These are phyloP conservation scores for Drosophila borealis DNA, from an alignment of 2,888 invertebrate species.

Conservation along the genomic window DNA sequence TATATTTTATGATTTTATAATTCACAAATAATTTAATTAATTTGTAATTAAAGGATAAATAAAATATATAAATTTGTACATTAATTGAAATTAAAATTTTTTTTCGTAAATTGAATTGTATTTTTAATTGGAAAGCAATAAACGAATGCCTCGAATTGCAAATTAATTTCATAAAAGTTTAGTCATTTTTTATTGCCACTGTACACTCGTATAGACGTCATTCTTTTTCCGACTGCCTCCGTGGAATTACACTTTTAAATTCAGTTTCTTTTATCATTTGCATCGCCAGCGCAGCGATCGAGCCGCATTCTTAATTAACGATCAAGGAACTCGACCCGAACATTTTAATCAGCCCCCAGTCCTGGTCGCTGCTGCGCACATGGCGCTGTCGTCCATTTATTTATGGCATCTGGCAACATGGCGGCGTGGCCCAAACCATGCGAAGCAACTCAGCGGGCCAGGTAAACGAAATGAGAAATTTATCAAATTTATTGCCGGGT, in stretches of 20 bases:
- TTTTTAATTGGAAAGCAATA: constrained; percentile 51
- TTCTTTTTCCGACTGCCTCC: constrained; percentile 61
- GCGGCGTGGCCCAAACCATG: constrained; percentile 42
- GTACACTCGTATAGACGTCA: constrained; percentile 48
- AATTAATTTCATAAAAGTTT: constrained; percentile 39
- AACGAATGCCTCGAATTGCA: constrained; percentile 39
- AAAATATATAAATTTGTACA: constrained; percentile 2
- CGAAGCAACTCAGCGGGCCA: constrained; percentile 60
- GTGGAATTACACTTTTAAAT: constrained; percentile 67
- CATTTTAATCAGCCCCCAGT: constrained; percentile 69
- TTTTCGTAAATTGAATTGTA: constrained; percentile 8
- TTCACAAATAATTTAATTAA: background rate
- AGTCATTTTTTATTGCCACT: constrained; percentile 16
- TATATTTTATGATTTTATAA: background rate
- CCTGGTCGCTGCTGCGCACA: constrained; percentile 29
- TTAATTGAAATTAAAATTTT: background rate
- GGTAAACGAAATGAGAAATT: constrained; percentile 75
- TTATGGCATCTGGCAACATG: constrained; percentile 55
- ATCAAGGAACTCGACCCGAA: constrained; percentile 67
- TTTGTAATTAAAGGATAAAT: constrained; percentile 5
- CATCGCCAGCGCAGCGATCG: constrained; percentile 32
- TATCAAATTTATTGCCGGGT: constrained; percentile 73
- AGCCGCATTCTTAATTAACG: constrained; percentile 61
- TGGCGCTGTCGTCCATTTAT: constrained; percentile 58
- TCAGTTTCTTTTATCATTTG: constrained; percentile 39